A percentile compares a stretch with the other conserved stretches of the same genome.
Conservation (phyloP, 1,140 invertebrate genomes). For the Lasioglossum baleicum region DNA sequence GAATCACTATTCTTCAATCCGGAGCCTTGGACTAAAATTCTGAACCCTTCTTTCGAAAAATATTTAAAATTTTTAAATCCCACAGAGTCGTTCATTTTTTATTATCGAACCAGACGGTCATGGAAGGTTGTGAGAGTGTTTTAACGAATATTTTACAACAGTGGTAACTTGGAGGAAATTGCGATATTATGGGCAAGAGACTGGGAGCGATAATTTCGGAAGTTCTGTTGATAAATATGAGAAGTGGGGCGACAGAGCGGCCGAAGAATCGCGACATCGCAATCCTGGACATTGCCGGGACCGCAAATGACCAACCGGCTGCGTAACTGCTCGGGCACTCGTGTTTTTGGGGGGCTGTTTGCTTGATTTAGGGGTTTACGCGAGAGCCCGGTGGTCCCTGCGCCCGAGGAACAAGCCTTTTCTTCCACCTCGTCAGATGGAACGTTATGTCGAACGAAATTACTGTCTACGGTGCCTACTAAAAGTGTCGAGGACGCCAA, state of each 20-base stretch:
- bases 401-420: constrained; percentile 63
- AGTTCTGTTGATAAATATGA: background rate
- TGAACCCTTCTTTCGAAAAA: too few species aligned
- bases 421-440: constrained; percentile 46
- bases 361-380: constrained; percentile 73
- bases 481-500: constrained; percentile 21
- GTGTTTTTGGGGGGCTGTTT: constrained; percentile 70
- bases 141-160: too few species aligned
- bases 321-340: constrained; percentile 67
- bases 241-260: constrained; percentile 2
- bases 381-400: constrained; percentile 49
- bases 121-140: too few species aligned
- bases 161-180: too few species aligned
- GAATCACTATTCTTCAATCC: background rate
- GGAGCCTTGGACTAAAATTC: too few species aligned
- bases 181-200: background rate
- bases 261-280: constrained; percentile 51
- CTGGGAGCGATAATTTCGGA: background rate
- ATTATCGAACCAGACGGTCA: too few species aligned
- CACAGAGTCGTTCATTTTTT: background rate
- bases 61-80: too few species aligned
- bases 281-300: constrained; percentile 58
- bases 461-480: constrained; percentile 8
- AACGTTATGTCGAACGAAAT: constrained; percentile 21
- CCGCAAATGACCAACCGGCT: constrained; percentile 73